Evolutionary conservation across 1,140 invertebrate species (phyloP), one percentile per base, ranked within the genome.

Genomic region (Temnothorax nylanderi): DNA sequence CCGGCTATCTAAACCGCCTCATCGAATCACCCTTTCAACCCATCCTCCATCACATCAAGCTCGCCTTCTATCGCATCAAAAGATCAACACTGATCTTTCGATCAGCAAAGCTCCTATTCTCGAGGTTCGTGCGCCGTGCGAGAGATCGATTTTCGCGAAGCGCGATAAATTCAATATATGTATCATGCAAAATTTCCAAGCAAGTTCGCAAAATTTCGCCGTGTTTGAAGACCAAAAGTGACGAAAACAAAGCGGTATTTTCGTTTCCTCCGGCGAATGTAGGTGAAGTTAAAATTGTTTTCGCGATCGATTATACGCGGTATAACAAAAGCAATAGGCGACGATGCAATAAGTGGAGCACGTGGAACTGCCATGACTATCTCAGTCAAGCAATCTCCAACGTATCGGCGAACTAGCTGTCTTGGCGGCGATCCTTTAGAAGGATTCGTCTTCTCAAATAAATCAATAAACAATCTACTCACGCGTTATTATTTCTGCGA

Each of bases 1-100:
- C 47, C 69, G 54, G 54, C 41, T 82, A 82, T 74, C 80, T 74
- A 60, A 82, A 82, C 41, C 13, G 69, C 41, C 67, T 51, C 67
- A 10, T 47, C 67, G 26, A 82, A 74, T 71, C 69, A 44, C 21
- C 51, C 37, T 60, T 72, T 58, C 65, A 72, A 4, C 65, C 51
- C 18, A 34, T n/a, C 49, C 34, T 69, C 32, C 47, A 69, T 80
- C 80, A 58, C 65, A 82, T 72, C 65, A 58, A 56, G 65, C 37
- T 10, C 44, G 32, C 32, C 26, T 26, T 56, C 21, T 74, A 84
- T 82, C 80, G 49, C 67, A 34, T 37, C 67, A 60, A 37, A 60
- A 60, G 69, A 84, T 74, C 80, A 84, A 58, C 26, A 60, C 54
- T 62, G 37, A 84, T 84, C 54, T 84, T 75, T 74, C 67, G 54